Evolutionary conservation across 2,888 invertebrate species (phyloP).

Genomic region (Cenopis cana): DNA sequence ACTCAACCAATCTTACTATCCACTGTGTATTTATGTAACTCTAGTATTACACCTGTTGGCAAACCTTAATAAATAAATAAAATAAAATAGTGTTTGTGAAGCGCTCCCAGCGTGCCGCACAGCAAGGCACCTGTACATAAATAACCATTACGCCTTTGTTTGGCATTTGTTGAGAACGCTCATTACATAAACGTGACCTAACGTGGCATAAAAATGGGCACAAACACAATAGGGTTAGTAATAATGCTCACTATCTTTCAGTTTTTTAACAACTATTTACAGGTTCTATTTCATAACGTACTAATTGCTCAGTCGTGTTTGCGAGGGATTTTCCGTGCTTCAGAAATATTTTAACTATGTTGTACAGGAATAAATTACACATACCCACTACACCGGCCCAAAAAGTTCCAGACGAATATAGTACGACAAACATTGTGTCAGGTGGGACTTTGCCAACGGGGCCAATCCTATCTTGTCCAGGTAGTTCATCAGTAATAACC

Average conservation of each 20-base stretch:
- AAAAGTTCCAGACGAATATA: conserved; percentile 25
- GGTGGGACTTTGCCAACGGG: conserved; percentile 23
- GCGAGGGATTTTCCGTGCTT: neutral
- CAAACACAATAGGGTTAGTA: neutral
- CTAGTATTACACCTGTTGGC: too few relatives aligned
- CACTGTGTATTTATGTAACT: too few relatives aligned
- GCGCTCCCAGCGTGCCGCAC: too few relatives aligned
- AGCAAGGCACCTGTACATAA: too few relatives aligned
- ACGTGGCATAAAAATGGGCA: too few relatives aligned
- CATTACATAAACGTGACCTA: too few relatives aligned
- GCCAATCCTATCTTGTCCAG: conserved; percentile 24
- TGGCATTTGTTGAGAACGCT: too few relatives aligned
- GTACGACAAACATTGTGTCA: conserved; percentile 34
- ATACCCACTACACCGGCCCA: neutral
- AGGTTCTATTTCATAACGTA: too few relatives aligned
- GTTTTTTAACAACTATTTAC: conserved; percentile 6
- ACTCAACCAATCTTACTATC: too few relatives aligned
- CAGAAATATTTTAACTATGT: conserved; percentile 10
- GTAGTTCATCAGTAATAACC: conserved; percentile 4
- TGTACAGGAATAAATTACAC: conserved; percentile 18
- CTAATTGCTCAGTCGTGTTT: conserved; percentile 5
- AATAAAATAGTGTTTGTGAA: too few relatives aligned
- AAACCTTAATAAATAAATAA: too few relatives aligned
- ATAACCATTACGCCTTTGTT: too few relatives aligned
- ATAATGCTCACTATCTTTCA: neutral